Evolutionary conservation across 1,140 invertebrate genomes (phyloP).

Genomic region (Contarinia nasturtii): DNA sequence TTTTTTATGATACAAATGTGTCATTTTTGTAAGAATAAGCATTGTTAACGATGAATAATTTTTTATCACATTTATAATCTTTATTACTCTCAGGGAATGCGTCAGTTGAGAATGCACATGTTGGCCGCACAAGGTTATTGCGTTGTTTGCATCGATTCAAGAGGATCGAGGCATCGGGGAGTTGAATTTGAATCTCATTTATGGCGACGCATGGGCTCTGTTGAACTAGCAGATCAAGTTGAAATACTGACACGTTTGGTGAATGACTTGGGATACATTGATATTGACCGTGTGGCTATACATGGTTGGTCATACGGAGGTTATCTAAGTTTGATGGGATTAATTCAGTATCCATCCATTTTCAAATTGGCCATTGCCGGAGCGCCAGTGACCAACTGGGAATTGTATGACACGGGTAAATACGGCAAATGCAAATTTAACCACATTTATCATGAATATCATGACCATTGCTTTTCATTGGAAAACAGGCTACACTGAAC

Average conservation of each 20-base stretch:
- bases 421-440: not conserved
- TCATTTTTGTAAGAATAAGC: not conserved
- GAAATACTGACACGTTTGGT: constrained; percentile 82
- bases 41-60: too few species aligned
- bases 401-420: constrained; percentile 44
- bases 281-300: constrained; percentile 80
- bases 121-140: constrained; percentile 90
- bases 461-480: constrained; percentile 50
- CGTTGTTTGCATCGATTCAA: constrained; percentile 85
- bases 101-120: constrained; percentile 86
- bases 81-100: constrained; percentile 43
- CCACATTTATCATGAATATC: not conserved
- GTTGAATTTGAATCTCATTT: constrained; percentile 81
- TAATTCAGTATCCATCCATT: constrained; percentile 61
- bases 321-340: constrained; percentile 68
- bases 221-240: constrained; percentile 91
- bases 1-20: not conserved
- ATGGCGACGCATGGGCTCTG: constrained; percentile 75
- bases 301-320: constrained; percentile 98
- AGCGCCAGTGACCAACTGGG: constrained; percentile 93
- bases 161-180: constrained; percentile 81
- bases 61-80: too few species aligned
- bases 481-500: constrained; percentile 80
- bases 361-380: constrained; percentile 88
- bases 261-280: constrained; percentile 68